phyloP scores from a whole-genome alignment of 2,113 vertebrate genomes.

The Arothron firmamentum region DNA sequence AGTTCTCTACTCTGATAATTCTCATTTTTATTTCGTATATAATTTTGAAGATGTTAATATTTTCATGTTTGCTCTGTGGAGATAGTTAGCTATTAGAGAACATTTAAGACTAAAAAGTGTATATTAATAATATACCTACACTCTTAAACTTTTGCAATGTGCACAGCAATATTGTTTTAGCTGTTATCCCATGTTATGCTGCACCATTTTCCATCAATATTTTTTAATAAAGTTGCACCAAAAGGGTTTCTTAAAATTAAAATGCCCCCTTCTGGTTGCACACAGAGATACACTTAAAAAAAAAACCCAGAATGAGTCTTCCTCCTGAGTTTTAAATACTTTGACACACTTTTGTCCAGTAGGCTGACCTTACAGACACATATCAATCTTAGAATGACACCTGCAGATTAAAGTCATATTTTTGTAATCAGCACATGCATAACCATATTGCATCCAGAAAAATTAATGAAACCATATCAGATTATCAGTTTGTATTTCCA shows the following conservation, averaged over 20 bases:
- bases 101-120: neutral
- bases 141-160: neutral
- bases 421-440: neutral
- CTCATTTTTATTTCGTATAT: too few species aligned
- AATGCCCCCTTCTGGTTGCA: constrained; percentile 56
- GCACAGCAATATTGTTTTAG: neutral
- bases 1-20: neutral
- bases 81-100: neutral
- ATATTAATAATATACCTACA: neutral
- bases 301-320: neutral
- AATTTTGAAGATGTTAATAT: neutral
- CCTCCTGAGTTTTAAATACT: too few species aligned
- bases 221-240: constrained; percentile 2
- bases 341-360: too few species aligned
- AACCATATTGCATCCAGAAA: neutral
- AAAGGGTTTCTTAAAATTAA: constrained; percentile 22
- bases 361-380: neutral
- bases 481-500: too few species aligned
- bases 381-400: neutral
- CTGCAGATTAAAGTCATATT: too few species aligned
- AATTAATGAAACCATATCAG: too few species aligned
- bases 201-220: neutral
- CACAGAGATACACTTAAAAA: neutral
- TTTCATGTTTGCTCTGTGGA: neutral
- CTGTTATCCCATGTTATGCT: too few species aligned